Evolutionary conservation across 64 coral and sea anemone species (phyloP), one percentile per base, ranked within the genome.

Genomic region (Trachythela sp.): DNA sequence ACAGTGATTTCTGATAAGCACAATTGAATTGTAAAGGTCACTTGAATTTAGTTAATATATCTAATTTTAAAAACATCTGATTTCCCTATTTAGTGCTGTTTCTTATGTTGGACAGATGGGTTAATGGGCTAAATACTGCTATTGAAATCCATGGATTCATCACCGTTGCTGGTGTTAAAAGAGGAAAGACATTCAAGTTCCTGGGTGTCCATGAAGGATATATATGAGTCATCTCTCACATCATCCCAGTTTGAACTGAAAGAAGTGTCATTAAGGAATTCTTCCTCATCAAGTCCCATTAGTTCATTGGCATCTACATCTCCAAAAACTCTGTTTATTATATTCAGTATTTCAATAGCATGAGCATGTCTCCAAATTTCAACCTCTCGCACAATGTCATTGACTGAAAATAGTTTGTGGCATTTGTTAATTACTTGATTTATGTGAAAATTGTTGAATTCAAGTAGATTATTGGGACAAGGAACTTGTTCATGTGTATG

Each of bases 361-460:
- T 77, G 26, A 22, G 29, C 71, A 77, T 77, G 13, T 14, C 71
- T 33, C 71, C 71, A 77, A 36, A 77, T 77, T 39, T 77, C n/a
- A 77, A 77, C 32, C 29, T 33, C 71, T 32, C 30, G 30, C 2
- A 77, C 29, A 77, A 77, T 39, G 26, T 77, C 71, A 77, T 77
- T 15, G 24, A 77, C 30, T 77, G 71, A 6, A 77, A 77, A 77
- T 33, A 77, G 29, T 33, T 77, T 77, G 71, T 77, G 17, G 17
- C 71, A 77, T 36, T 77, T 77, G 71, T 77, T n/a, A 77, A 35
- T 35, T 32, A 77, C 71, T 77, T 77, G 71, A 77, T 27, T 27
- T 33, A 77, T 77, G 71, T 77, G 71, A 77, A 77, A 77, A 33
- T 36, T 77, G 17, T 77, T 77, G 32, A 77, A 77, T 27, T 77